phyloP scores from a whole-genome alignment of 92 coral and sea anemone species.

The Pocillopora grandis region DNA sequence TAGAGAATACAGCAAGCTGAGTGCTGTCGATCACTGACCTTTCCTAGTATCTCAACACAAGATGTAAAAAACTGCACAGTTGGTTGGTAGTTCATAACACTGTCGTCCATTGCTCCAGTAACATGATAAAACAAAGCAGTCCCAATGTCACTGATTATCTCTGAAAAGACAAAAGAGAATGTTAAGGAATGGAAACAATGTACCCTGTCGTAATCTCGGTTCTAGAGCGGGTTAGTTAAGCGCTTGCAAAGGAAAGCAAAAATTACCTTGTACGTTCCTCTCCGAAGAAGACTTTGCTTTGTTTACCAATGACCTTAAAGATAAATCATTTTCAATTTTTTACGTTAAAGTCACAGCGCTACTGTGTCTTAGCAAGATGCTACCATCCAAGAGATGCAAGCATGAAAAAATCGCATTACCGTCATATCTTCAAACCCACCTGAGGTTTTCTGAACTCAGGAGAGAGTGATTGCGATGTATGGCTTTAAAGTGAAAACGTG shows the following conservation, averaged over 20 bases:
- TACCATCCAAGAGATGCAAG: no score
- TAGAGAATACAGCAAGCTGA: no score
- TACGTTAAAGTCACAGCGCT: no score
- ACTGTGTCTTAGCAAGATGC: no score
- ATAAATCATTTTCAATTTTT: not conserved
- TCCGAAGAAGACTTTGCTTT: conserved; percentile 52
- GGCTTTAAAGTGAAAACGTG: no score
- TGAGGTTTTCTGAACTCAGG: no score
- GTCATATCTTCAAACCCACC: no score
- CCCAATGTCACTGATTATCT: conserved; percentile 77
- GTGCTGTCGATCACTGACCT: conserved; percentile 50
- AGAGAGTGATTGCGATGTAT: no score
- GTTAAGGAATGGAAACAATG: not conserved
- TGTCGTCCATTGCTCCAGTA: conserved; percentile 82
- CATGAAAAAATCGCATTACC: no score
- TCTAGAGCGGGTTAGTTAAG: no score
- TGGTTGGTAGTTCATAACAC: conserved; percentile 77
- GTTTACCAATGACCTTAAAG: conserved; percentile 54
- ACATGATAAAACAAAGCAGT: conserved; percentile 85
- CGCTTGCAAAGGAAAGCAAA: not conserved
- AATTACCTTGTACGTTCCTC: conserved; percentile 27
- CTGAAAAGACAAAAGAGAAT: conserved; percentile 33
- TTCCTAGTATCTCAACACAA: conserved; percentile 92
- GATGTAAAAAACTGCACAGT: conserved; percentile 96
- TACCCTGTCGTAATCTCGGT: not conserved